A percentile compares a stretch with the other conserved stretches of the same genome.
Conservation (phyloP, 2,888 invertebrate genomes). For the Hemicrepidius hirtus region DNA sequence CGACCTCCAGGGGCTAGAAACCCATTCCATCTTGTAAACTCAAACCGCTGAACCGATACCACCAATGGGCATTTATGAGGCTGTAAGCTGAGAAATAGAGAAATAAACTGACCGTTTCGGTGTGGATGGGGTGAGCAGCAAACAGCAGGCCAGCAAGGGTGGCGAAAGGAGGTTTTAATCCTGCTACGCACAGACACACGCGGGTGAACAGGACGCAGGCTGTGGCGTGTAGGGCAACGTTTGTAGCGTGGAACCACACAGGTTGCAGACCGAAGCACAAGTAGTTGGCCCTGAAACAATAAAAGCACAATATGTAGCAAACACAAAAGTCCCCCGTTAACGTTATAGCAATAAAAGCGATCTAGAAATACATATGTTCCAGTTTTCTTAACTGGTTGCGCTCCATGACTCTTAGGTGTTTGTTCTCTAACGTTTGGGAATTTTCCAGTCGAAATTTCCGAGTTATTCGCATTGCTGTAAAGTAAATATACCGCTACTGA, state of each 20-base stretch:
- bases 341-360: slow-evolving; percentile 32
- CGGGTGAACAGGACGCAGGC: slow-evolving; percentile 84
- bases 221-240: slow-evolving; percentile 84
- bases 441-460: background rate
- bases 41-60: slow-evolving; percentile 53
- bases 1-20: slow-evolving; percentile 26
- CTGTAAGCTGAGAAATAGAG: slow-evolving; percentile 53
- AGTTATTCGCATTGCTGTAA: too few relatives aligned
- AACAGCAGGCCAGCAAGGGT: slow-evolving; percentile 85
- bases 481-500: too few relatives aligned
- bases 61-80: slow-evolving; percentile 57
- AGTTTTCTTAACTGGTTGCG: slow-evolving; percentile 21
- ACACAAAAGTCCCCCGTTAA: slow-evolving; percentile 31
- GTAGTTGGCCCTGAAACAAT: slow-evolving; percentile 83
- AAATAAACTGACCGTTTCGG: slow-evolving; percentile 86
- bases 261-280: slow-evolving; percentile 81
- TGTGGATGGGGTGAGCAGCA: slow-evolving; percentile 91
- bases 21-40: slow-evolving; percentile 30
- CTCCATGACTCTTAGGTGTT: background rate
- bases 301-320: slow-evolving; percentile 49
- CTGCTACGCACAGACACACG: slow-evolving; percentile 80
- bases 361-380: slow-evolving; percentile 32
- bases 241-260: slow-evolving; percentile 87
- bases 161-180: slow-evolving; percentile 81
- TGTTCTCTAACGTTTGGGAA: too few relatives aligned